phyloP scores from a whole-genome alignment of 2,113 vertebrate species.

The Arizona elegans region DNA sequence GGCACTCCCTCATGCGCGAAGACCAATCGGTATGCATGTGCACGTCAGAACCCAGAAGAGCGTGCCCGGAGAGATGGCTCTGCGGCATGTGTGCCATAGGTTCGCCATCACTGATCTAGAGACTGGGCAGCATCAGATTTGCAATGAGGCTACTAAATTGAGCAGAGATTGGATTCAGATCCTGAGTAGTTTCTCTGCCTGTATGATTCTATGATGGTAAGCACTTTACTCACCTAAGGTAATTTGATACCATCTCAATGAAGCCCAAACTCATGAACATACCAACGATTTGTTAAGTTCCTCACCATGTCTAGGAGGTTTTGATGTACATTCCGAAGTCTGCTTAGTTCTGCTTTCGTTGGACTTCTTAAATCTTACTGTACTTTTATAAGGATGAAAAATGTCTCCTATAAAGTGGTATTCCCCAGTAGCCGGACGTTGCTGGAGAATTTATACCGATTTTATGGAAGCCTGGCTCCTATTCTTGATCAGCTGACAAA shows the following conservation, averaged over 20 bases:
- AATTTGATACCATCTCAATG: background rate
- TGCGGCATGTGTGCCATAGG: too few relatives aligned
- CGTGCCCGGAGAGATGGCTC: too few relatives aligned
- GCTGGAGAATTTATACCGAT: background rate
- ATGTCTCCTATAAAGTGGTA: background rate
- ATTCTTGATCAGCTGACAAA: background rate
- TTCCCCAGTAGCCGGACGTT: background rate
- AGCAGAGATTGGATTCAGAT: background rate
- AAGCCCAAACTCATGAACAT: conserved; percentile 19
- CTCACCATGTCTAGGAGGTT: background rate
- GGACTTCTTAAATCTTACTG: background rate
- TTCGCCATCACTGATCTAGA: background rate
- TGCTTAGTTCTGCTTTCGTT: background rate
- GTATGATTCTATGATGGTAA: background rate
- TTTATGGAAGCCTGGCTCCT: background rate
- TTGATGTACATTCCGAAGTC: background rate
- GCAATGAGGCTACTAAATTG: background rate
- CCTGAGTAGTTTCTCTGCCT: background rate
- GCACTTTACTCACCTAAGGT: background rate
- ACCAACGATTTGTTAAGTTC: conserved; percentile 41
- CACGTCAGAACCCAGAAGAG: too few relatives aligned
- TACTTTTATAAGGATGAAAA: background rate
- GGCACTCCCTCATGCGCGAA: accelerated
- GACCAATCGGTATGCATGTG: accelerated
- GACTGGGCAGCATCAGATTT: background rate